Conservation (phyloP, 2,113 vertebrate genomes). For the Pimephales promelas region DNA sequence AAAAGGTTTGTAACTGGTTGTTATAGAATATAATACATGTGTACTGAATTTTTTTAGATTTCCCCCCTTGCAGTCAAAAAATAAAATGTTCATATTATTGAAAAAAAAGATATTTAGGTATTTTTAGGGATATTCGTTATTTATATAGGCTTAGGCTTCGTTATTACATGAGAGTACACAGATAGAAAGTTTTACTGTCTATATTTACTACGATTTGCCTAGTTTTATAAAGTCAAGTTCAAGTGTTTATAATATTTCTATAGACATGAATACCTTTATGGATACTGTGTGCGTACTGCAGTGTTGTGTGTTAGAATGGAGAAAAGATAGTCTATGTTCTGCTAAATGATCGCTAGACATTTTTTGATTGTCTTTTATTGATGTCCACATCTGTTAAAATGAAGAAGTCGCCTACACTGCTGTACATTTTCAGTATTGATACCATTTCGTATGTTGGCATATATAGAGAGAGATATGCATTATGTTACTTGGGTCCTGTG, state of each 20-base stretch:
- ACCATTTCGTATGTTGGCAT: not conserved
- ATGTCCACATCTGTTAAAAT: not conserved
- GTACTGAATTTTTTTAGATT: constrained; percentile 50
- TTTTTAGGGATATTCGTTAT: not conserved
- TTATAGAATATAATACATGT: constrained; percentile 49
- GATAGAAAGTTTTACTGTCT: constrained; percentile 71
- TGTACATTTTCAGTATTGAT: constrained; percentile 13
- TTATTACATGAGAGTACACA: not conserved
- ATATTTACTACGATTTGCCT: constrained; percentile 73
- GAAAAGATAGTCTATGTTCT: not conserved
- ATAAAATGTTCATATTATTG: constrained; percentile 58
- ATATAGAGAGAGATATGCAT: not conserved
- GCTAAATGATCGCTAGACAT: not conserved
- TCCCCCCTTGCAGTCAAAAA: not conserved
- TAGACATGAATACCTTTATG: constrained; percentile 47
- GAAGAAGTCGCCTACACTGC: not conserved
- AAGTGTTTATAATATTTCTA: constrained; percentile 75
- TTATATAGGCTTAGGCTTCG: not conserved
- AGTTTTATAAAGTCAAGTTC: constrained; percentile 76
- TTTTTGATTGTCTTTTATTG: not conserved
- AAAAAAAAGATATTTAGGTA: not conserved
- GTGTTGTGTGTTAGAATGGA: not conserved
- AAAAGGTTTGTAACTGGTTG: constrained; percentile 55
- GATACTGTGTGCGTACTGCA: constrained; percentile 51
- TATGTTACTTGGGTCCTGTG: not conserved